Evolutionary conservation across 2,888 invertebrate species (phyloP).

Genomic region (Eucera pruinosa): DNA sequence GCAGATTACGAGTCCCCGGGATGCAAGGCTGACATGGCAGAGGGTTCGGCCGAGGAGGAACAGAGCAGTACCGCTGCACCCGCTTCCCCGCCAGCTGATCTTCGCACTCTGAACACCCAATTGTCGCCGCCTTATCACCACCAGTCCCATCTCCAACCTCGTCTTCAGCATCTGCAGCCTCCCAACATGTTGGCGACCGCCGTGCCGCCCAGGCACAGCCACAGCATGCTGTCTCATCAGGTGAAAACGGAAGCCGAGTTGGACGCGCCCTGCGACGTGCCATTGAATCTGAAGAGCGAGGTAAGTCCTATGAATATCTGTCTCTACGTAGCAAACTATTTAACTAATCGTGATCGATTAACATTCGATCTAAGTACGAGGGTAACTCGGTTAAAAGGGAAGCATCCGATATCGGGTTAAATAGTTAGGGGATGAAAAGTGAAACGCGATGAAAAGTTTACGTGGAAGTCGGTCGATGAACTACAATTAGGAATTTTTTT

Average conservation of each 20-base stretch:
- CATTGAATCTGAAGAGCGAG: slow-evolving; percentile 84
- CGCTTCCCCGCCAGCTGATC: slow-evolving; percentile 85
- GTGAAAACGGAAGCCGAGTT: slow-evolving; percentile 81
- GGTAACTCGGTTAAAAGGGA: too few relatives aligned
- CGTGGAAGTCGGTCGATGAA: slow-evolving; percentile 9
- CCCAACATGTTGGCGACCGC: slow-evolving; percentile 84
- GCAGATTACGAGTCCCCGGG: slow-evolving; percentile 89
- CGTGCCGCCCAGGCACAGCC: slow-evolving; percentile 82
- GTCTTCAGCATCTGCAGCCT: slow-evolving; percentile 78
- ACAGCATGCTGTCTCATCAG: slow-evolving; percentile 82
- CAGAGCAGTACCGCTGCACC: slow-evolving; percentile 87
- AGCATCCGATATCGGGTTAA: too few relatives aligned
- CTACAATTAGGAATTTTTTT: background rate
- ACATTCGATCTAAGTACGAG: slow-evolving; percentile 55
- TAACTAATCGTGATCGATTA: slow-evolving; percentile 52
- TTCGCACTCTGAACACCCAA: slow-evolving; percentile 84
- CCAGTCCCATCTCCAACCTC: slow-evolving; percentile 79
- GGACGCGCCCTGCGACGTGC: slow-evolving; percentile 82
- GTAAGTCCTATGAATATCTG: slow-evolving; percentile 74
- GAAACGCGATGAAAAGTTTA: background rate
- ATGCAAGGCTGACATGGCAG: slow-evolving; percentile 94
- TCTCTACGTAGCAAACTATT: slow-evolving; percentile 7
- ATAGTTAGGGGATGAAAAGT: slow-evolving; percentile 3
- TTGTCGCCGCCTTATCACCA: slow-evolving; percentile 81
- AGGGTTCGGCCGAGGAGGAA: slow-evolving; percentile 89